Evolutionary conservation across 2,797 vertebrate genomes (phyloP).

Genomic region (Zalophus californianus): DNA sequence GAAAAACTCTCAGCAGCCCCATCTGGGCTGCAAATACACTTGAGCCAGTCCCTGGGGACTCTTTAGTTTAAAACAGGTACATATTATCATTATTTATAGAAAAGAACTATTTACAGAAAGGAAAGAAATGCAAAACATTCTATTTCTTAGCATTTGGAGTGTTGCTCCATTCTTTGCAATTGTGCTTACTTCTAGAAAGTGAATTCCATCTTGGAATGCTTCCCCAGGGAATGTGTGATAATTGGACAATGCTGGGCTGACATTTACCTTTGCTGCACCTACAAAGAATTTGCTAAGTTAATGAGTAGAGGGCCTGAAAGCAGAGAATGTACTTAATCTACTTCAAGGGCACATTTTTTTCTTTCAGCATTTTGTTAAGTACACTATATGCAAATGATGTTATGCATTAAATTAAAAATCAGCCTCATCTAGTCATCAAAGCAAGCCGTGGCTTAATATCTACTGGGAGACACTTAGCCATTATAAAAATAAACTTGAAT

Average conservation of each 20-base stretch:
- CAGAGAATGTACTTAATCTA: neutral
- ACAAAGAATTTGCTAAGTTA: slow-evolving; percentile 10
- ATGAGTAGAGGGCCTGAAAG: neutral
- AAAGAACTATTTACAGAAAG: neutral
- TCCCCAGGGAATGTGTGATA: neutral
- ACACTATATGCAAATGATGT: slow-evolving; percentile 30
- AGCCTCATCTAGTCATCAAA: neutral
- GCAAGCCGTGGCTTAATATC: neutral
- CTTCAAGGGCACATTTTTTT: neutral
- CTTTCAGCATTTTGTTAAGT: neutral
- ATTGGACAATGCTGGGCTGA: neutral
- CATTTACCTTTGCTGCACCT: neutral
- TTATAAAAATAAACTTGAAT: slow-evolving; percentile 46
- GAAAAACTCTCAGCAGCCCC: neutral
- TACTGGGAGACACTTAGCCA: neutral
- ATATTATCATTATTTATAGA: neutral
- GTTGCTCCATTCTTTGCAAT: neutral
- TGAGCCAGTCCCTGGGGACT: neutral
- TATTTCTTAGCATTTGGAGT: neutral
- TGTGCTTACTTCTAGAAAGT: neutral
- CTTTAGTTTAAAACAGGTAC: neutral
- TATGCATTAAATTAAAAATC: slow-evolving; percentile 37
- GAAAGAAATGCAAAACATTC: neutral
- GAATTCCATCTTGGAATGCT: neutral
- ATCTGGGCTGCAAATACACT: neutral